Evolutionary conservation across 1,140 invertebrate genomes (phyloP), one percentile per base, ranked within the genome.

Genomic region (Schlechtendalia chinensis): DNA sequence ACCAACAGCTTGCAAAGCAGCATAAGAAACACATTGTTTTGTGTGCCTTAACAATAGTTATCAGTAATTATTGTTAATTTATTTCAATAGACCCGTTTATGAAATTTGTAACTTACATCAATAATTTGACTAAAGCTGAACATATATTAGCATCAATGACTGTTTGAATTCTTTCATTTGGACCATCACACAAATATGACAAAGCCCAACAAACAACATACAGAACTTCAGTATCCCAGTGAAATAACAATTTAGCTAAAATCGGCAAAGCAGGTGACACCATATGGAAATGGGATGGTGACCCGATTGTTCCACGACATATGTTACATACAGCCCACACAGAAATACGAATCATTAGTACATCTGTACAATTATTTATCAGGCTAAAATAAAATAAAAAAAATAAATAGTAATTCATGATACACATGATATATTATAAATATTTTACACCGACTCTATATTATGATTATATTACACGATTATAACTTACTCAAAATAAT

Each of bases 131-230:
- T 47, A 98, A 89, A 84, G 96, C 89, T 82, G 95, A 88, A 85
- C 95, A 98, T 53, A 99, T 96, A 5, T 96, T 96, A 59, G 96
- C 93, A 88, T 98, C 95, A 82, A 99, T 97, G 50, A 98, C 97
- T 80, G 95, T 93, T 87, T 98, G 96, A 83, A 99, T 98, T 88
- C 98, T 98, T 83, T 98, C 96, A 87, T 98, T 98, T 45, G 96
- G 95, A 67, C 97, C 97, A 87, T 98, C 97, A 12, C 94, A 96
- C 45, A 99, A 86, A 86, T 98, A 98, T 53, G 95, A 92, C 24
- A 97, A 89, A 27, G 95, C 94, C 96, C 97, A 99, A 86, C 96
- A 98, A 11, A 96, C 91, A 88, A 98, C 97, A 75, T 94, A 92
- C 32, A 98, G 86, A 17, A 98, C 94, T 86, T 98, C 97, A 5